These are phyloP conservation scores for Campylomormyrus numenius DNA, from an alignment of 2,113 vertebrate species.

Conservation along the genomic window DNA sequence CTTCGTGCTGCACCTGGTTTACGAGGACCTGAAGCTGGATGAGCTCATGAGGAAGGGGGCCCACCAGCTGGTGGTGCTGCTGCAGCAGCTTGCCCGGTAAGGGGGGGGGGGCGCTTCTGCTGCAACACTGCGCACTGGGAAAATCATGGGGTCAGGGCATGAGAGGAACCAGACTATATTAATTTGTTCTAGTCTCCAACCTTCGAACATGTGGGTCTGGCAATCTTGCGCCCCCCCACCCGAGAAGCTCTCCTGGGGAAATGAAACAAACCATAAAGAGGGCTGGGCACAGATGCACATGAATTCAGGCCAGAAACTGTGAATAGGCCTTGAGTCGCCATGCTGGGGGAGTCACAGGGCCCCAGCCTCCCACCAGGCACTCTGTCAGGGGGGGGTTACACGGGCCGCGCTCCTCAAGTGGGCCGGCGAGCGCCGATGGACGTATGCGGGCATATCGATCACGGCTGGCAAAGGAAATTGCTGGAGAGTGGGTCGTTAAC, in stretches of 20 bases:
- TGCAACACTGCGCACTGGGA: background rate
- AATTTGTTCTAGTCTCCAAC: background rate
- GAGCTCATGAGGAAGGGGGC: conserved; percentile 81
- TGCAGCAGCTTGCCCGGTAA: conserved; percentile 90
- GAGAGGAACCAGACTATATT: background rate
- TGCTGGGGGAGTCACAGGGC: background rate
- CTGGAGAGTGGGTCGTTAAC: background rate
- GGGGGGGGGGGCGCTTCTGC: background rate
- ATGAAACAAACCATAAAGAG: background rate
- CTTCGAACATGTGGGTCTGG: background rate
- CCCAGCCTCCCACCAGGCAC: background rate
- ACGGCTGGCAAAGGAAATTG: background rate
- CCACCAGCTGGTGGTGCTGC: conserved; percentile 74
- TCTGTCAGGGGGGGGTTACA: background rate
- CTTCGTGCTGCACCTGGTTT: conserved; percentile 88
- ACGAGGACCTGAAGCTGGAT: conserved; percentile 89
- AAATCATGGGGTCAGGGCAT: background rate
- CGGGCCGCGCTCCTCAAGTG: background rate
- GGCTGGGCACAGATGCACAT: background rate
- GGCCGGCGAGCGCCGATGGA: background rate
- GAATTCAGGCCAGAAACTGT: background rate
- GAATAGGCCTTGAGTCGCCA: background rate
- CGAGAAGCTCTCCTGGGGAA: background rate
- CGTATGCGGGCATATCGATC: conserved; percentile 7
- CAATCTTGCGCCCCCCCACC: background rate